Percentiles rank a stretch among this genome's conserved stretches.
These are phyloP conservation scores for Noctilio leporinus DNA, from an alignment of 2,113 vertebrate genomes.

Conservation along the genomic window DNA sequence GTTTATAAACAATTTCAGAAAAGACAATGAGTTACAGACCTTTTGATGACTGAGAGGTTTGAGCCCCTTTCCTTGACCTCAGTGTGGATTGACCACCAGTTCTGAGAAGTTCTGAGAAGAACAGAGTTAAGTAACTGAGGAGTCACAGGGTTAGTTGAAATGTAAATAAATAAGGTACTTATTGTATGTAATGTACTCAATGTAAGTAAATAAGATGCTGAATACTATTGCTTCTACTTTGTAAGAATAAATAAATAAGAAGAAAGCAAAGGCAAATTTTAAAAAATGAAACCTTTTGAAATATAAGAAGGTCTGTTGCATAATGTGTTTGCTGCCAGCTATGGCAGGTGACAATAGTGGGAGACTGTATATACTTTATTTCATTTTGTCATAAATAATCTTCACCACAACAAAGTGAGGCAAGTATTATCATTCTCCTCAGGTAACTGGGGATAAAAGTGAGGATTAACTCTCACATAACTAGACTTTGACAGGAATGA, in stretches of 20 bases:
- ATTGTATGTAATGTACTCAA: background rate
- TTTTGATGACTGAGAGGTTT: background rate
- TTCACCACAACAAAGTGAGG: background rate
- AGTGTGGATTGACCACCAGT: constrained; percentile 14
- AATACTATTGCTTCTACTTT: background rate
- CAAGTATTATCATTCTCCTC: background rate
- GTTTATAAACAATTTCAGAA: background rate
- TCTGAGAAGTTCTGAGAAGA: constrained; percentile 49
- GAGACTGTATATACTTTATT: background rate
- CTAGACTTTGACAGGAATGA: background rate
- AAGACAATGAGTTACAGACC: background rate
- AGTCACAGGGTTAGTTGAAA: background rate
- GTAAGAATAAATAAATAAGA: background rate
- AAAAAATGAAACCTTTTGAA: background rate
- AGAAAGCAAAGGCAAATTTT: background rate
- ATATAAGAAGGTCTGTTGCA: background rate
- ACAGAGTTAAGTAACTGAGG: background rate
- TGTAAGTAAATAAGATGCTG: background rate
- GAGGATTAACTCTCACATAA: background rate
- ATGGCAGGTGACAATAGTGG: background rate
- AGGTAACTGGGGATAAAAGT: background rate
- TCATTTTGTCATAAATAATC: background rate
- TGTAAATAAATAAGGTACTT: background rate
- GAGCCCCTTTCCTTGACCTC: background rate
- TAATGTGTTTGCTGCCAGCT: background rate